Evolutionary conservation across 2,888 invertebrate genomes (phyloP).

Genomic region (Actias luna): DNA sequence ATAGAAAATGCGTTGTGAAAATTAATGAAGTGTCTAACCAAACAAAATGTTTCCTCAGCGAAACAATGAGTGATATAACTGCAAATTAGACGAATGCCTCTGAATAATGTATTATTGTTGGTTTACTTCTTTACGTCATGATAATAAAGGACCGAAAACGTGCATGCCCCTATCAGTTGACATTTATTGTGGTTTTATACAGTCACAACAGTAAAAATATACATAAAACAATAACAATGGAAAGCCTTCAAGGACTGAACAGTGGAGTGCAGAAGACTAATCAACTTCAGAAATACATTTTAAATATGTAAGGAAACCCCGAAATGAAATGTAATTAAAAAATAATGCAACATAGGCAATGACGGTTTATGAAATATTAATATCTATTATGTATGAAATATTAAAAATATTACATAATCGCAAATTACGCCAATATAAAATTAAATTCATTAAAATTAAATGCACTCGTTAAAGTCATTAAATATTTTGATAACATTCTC

Average conservation of each 20-base stretch:
- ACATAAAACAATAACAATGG: background rate
- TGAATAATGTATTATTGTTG: constrained; percentile 33
- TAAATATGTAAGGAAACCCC: too few species aligned
- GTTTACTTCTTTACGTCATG: constrained; percentile 17
- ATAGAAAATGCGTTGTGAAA: constrained; percentile 15
- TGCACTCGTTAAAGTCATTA: constrained; percentile 3
- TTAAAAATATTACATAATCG: too few species aligned
- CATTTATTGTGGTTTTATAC: background rate
- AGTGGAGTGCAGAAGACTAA: too few species aligned
- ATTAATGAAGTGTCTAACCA: constrained; percentile 15
- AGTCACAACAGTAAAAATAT: background rate
- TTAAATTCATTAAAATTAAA: too few species aligned
- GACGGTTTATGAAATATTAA: too few species aligned
- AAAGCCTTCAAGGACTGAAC: background rate
- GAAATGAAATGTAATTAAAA: too few species aligned
- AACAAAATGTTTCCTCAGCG: constrained; percentile 9
- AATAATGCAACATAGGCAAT: too few species aligned
- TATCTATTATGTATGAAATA: too few species aligned
- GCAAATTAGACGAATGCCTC: constrained; percentile 30
- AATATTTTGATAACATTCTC: background rate
- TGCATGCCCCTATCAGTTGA: background rate
- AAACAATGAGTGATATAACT: constrained; percentile 38
- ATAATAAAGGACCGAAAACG: constrained; percentile 8
- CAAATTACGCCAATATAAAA: too few species aligned
- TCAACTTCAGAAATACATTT: too few species aligned